Conservation (phyloP, 2,888 invertebrate species). For the Glyphotaelius pellucidus region DNA sequence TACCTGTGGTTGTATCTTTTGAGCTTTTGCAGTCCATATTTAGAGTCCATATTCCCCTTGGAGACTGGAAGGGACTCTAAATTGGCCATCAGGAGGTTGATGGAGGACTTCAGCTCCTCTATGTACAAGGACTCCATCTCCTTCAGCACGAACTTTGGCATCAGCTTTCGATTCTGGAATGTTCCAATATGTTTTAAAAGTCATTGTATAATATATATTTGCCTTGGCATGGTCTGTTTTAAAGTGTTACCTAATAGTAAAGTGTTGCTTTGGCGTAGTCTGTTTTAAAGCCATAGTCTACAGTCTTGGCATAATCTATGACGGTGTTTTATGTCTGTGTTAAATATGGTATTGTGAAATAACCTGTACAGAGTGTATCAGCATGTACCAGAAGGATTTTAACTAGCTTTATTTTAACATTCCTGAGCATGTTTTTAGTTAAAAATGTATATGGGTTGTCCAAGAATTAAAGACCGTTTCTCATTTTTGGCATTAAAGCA, state of each 20-base stretch:
- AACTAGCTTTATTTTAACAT: too few species aligned
- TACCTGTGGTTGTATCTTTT: constrained; percentile 99
- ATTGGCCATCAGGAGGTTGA: constrained; percentile 99
- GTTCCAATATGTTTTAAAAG: constrained; percentile 26
- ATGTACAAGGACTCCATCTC: constrained; percentile 99
- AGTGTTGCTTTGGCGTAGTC: background rate
- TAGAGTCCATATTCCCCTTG: constrained; percentile 97
- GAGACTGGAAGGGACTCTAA: constrained; percentile 99
- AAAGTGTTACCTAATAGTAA: background rate
- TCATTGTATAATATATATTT: background rate
- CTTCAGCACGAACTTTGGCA: constrained; percentile 99
- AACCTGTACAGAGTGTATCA: too few species aligned
- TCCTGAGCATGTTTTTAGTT: too few species aligned
- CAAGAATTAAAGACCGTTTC: too few species aligned
- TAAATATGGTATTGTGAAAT: too few species aligned
- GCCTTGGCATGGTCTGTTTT: background rate
- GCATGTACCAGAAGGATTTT: too few species aligned
- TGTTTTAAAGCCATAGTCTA: too few species aligned
- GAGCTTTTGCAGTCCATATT: constrained; percentile 97
- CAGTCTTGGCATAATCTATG: too few species aligned
- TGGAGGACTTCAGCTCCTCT: constrained; percentile 98
- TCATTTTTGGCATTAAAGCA: too few species aligned
- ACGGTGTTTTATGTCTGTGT: too few species aligned
- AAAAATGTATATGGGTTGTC: too few species aligned
- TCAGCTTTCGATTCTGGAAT: constrained; percentile 92